These are phyloP conservation scores for Ophion ventricosus DNA, from an alignment of 2,888 invertebrate genomes.

Conservation along the genomic window DNA sequence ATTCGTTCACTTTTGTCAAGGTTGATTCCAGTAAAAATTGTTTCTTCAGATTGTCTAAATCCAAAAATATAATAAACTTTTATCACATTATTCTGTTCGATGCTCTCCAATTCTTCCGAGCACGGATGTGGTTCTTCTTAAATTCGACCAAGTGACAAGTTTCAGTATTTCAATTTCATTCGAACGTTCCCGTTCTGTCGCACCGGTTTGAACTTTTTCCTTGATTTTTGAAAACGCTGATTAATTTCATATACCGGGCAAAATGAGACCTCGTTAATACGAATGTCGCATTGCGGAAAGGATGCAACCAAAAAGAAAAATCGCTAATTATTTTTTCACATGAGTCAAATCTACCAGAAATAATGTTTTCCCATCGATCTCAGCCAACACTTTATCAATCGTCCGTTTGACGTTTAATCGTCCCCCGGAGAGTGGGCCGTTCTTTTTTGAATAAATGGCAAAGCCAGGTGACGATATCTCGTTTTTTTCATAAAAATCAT, in stretches of 20 bases:
- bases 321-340: background rate
- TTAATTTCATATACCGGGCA: background rate
- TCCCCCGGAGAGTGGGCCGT: no score
- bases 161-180: background rate
- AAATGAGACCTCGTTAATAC: background rate
- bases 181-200: background rate
- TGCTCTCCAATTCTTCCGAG: background rate
- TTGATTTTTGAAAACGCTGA: background rate
- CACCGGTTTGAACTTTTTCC: background rate
- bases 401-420: no score
- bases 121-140: background rate
- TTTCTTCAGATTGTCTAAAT: background rate
- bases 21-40: background rate
- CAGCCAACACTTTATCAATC: background rate
- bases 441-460: background rate
- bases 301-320: background rate
- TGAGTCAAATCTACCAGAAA: background rate
- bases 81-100: background rate
- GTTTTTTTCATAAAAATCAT: background rate
- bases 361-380: background rate
- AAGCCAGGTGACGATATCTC: background rate
- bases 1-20: background rate
- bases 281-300: background rate
- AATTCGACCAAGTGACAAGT: background rate
- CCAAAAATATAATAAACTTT: background rate